Base-by-base conservation (phyloP, 2,888 invertebrate species). In the Amphiduros pacificus region DNA sequence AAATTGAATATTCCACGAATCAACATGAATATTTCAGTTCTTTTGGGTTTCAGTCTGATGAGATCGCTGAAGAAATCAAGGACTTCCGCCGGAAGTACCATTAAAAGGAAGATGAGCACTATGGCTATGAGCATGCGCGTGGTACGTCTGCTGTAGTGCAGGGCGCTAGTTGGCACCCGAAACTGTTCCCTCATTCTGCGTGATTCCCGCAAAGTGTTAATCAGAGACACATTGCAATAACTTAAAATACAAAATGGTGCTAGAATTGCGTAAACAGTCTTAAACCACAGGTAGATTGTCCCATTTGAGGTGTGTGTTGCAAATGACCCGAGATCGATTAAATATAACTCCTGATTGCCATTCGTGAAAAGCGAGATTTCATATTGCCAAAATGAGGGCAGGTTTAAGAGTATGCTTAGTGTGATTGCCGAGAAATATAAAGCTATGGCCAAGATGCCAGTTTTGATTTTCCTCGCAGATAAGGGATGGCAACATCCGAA, bases 401-500 rank as follows among this genome's bases (percentile, higher is more conserved):
- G 20, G 54, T 61, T 63, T 3, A 63, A n/a, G 14, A 11, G 14
- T 6, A 53, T 26, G 44, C 60, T 28, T 29, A 32, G 31, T 9
- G 59, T 14, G 28, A 49, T 11, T 17, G 22, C 27, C 22, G 71
- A 17, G 4, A 77, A 61, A 63, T 76, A 75, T 0, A 44, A 31
- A 17, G 56, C 20, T 2, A 36, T 44, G 9, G 55, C 44, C 2
- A 24, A 41, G 14, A 28, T 27, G 14, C 20, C n/a, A 20, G 48
- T 40, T 31, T 58, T 40, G 22, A 64, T 6, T 17, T 56, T 41
- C 31, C 77, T 65, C 4, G 77, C 77, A 60, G 71, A 72, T 49
- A 79, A 74, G 1, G 79, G 77, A 62, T 79, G 77, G 64, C 77
- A 78, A n/a, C 78, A 76, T 24, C 77, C 79, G n/a, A 77, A 60